Percentiles rank a stretch among this genome's conserved stretches.
Evolutionary conservation across 23 tunicate genomes (phyloP).

Genomic region (Trididemnum nubilum): DNA sequence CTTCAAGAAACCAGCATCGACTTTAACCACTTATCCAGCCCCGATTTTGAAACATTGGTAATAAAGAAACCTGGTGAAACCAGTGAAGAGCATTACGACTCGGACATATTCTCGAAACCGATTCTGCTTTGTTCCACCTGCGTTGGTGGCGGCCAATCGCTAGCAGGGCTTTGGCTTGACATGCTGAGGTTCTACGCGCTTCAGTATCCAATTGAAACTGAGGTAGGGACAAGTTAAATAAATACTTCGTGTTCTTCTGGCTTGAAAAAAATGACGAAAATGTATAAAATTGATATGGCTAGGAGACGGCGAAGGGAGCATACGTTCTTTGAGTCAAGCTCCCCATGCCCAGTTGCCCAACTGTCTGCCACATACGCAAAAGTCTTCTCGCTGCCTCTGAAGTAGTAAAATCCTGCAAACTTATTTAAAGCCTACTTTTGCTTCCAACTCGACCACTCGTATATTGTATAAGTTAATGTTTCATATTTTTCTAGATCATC

Average conservation of each 20-base stretch:
- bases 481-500: conserved; percentile 44
- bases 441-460: not conserved
- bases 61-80: not conserved
- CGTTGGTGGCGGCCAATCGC: conserved; percentile 8
- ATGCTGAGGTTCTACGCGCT: conserved; percentile 77
- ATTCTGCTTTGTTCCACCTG: conserved; percentile 14
- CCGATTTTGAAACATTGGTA: not conserved
- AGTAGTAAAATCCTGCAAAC: too few relatives aligned
- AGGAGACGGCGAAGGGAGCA: too few relatives aligned
- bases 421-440: too few relatives aligned
- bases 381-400: too few relatives aligned
- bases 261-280: too few relatives aligned
- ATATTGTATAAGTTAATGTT: too few relatives aligned
- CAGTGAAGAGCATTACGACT: not conserved
- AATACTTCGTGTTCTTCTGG: not conserved
- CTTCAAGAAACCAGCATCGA: conserved; percentile 13
- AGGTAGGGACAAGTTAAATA: too few relatives aligned
- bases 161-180: conserved; percentile 64
- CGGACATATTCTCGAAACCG: conserved; percentile 14
- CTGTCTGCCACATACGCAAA: too few relatives aligned
- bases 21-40: not conserved
- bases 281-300: too few relatives aligned
- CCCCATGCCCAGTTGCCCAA: too few relatives aligned
- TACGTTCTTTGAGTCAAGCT: too few relatives aligned
- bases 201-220: conserved; percentile 64